Conservation (phyloP, 2,113 vertebrate genomes). For the Zingel zingel region DNA sequence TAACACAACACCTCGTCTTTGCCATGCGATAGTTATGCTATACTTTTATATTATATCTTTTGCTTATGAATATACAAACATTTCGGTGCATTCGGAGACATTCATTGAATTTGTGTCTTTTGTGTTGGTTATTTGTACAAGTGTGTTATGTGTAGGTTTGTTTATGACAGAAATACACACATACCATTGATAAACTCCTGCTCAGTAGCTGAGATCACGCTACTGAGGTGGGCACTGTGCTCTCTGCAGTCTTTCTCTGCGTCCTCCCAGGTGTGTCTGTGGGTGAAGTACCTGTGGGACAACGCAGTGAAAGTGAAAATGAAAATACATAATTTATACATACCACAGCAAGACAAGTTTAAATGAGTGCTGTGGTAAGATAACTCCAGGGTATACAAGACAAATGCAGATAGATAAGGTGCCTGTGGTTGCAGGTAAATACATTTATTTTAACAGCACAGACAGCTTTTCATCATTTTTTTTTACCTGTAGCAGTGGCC, state of each 20-base stretch:
- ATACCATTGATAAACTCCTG: slow-evolving; percentile 93
- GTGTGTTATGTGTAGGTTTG: neutral
- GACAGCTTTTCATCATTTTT: neutral
- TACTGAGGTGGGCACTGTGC: slow-evolving; percentile 92
- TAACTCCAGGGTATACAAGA: slow-evolving; percentile 19
- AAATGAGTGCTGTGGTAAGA: slow-evolving; percentile 29
- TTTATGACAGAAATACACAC: slow-evolving; percentile 28
- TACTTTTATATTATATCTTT: neutral
- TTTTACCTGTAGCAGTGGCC: slow-evolving; percentile 93
- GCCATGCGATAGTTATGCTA: neutral
- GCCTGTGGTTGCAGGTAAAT: slow-evolving; percentile 22
- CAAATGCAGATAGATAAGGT: slow-evolving; percentile 37
- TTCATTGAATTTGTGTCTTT: neutral
- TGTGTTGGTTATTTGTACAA: neutral
- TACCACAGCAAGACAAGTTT: slow-evolving; percentile 26
- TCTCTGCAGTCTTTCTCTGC: slow-evolving; percentile 95
- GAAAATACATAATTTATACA: slow-evolving; percentile 45
- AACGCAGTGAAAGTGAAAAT: slow-evolving; percentile 22
- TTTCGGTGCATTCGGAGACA: neutral
- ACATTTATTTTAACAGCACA: neutral
- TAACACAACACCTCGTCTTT: neutral
- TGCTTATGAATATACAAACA: neutral
- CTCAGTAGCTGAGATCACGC: slow-evolving; percentile 89
- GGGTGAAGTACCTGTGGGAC: slow-evolving; percentile 86
- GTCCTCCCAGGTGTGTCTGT: slow-evolving; percentile 95